Base-by-base conservation (phyloP, 2,797 vertebrate species). In the Takifugu ocellatus region DNA sequence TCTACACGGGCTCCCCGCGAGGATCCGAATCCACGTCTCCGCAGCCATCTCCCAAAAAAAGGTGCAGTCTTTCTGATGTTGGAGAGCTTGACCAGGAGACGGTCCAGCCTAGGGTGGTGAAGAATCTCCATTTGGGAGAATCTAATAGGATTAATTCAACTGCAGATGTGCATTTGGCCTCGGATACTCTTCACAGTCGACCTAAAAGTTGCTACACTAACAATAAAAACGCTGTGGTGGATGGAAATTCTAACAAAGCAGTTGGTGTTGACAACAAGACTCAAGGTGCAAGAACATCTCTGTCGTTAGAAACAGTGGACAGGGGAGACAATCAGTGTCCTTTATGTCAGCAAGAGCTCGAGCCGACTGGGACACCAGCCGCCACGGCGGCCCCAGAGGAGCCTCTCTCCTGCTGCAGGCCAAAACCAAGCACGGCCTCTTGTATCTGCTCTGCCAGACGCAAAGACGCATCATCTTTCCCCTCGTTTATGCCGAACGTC, bases 1-100 rank as follows among this genome's bases (percentile, higher is more conserved):
- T 95, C 27, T 94, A 94, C 72, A 90, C 92, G 0, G 78, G 91
- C 15, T 91, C 92, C 11, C 69, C 71, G 4, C 87, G 85, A 0
- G 90, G 91, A 3, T 85, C 79, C 0, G 88, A 90, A 64, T 56
- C 80, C 31, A 78, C 69, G 14, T 78, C 73, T 16, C 83, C 72
- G 0, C 78, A 74, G 46, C 51, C 61, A 3, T 77, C 88, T 1
- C 82, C 84, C 47, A 72, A 56, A 2, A 91, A 88, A 54, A 76
- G 71, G 39, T 62, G 77, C 31, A 87, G 89, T 63, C 70, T 92
- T 29, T 86, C 90, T 0, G 85, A 87, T 10, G 75, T 91, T 49
- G 88, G 89, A 25, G 86, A 83, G 63, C 64, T 88, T 47, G 78
- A 88, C 14, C 61, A 89, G 68, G 88, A 82, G 42, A 83, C 70